Evolutionary conservation across 2,888 invertebrate genomes (phyloP), one percentile per base, ranked within the genome.

Genomic region (Lepidocyrtoides sp.): DNA sequence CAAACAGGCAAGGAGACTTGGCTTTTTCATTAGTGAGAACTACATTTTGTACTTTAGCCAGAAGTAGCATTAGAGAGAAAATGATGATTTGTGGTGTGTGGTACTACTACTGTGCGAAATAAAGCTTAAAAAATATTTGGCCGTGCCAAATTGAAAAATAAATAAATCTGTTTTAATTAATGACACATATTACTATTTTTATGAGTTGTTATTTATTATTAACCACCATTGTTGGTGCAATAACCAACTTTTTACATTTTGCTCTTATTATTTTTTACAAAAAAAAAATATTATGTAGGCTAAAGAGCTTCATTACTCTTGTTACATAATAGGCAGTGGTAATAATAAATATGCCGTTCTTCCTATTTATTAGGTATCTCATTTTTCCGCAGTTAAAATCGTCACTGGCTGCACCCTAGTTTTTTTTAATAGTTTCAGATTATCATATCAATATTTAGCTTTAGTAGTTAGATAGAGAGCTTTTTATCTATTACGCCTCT

Each of bases 141-240:
- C 44, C 51, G 75, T 51, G 75, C 75, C 75, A 75, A 75, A 51
- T 75, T 51, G 36, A 69, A 69, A 69, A 69, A 36, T 17, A 69
- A 36, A 69, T 69, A 69, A 69, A 69, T 69, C 66, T 36, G 66
- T n/a, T 69, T 69, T 69, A 69, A 69, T 69, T 69, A 69, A 63
- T 63, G n/a, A n/a, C n/a, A n/a, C n/a, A n/a, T n/a, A n/a, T n/a
- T n/a, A n/a, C n/a, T n/a, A n/a, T n/a, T n/a, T n/a, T n/a, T n/a
- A n/a, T 63, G 1, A 14, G 29, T 63, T 66, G 17, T 26, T 36
- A 69, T 36, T 69, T 69, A 63, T 29, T 12, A 26, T 10, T 14
- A 2, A 29, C 63, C 32, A 63, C 63, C 17, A 63, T 7, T 2
- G 2, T n/a, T n/a, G n/a, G n/a, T n/a, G n/a, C 57, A 57, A 36